Evolutionary conservation across 2,113 vertebrate genomes (phyloP).

Genomic region (Terrapene triunguis): DNA sequence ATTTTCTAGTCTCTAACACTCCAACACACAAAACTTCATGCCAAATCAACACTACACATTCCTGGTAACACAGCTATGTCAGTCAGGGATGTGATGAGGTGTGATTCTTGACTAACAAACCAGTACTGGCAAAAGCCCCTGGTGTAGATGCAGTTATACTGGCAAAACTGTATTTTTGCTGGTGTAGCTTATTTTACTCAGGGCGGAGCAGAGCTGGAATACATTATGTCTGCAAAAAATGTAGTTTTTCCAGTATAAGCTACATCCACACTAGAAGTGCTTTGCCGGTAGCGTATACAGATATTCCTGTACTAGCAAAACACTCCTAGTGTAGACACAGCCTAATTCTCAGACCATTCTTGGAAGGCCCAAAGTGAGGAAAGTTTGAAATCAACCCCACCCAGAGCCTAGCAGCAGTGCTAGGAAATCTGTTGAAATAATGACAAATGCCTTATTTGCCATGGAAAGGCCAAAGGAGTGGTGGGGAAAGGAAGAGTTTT

Average conservation of each 20-base stretch:
- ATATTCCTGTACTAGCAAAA: neutral
- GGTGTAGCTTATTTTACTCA: neutral
- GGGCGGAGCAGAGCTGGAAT: neutral
- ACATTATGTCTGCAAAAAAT: neutral
- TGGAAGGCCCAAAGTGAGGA: neutral
- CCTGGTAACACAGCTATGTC: neutral
- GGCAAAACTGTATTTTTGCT: neutral
- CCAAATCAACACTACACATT: neutral
- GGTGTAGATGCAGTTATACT: neutral
- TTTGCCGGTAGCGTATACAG: neutral
- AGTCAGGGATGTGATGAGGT: neutral
- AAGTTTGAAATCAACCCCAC: slow-evolving; percentile 22
- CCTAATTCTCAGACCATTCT: neutral
- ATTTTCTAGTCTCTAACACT: neutral
- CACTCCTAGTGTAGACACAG: neutral
- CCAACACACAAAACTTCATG: neutral
- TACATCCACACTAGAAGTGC: neutral
- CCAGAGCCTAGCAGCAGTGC: neutral
- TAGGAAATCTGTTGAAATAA: slow-evolving; percentile 4
- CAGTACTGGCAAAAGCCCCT: neutral
- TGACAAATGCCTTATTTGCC: neutral
- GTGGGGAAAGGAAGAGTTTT: neutral
- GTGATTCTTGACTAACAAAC: neutral
- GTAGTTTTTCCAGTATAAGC: neutral
- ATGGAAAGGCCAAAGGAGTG: neutral